phyloP scores from a whole-genome alignment of 2,797 vertebrate genomes.

The Corythornis leucogaster region DNA sequence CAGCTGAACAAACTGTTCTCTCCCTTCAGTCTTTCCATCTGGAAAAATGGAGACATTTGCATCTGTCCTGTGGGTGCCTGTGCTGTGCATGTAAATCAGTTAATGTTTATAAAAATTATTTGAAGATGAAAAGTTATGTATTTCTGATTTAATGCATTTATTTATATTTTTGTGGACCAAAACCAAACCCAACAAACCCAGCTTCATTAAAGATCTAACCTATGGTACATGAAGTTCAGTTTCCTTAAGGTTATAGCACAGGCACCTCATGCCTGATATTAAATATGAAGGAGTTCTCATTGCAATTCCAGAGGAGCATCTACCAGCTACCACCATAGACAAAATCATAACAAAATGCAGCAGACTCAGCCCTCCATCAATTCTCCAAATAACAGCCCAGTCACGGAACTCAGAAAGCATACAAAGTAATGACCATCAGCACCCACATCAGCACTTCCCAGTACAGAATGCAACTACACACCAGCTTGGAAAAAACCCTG shows the following conservation, averaged over 20 bases:
- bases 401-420: background rate
- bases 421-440: background rate
- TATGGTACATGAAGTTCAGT: background rate
- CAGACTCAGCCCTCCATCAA: background rate
- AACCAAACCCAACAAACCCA: background rate
- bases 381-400: background rate
- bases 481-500: accelerated
- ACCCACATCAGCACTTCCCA: background rate
- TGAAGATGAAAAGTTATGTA: background rate
- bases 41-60: slow-evolving; percentile 40
- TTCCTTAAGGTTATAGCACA: background rate
- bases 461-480: background rate
- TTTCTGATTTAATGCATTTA: background rate
- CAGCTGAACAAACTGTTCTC: slow-evolving; percentile 32
- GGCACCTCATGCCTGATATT: background rate
- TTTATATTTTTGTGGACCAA: background rate
- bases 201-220: background rate
- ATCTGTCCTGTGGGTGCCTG: background rate
- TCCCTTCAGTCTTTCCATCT: slow-evolving; percentile 39
- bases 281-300: background rate
- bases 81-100: background rate
- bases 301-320: background rate
- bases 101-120: background rate
- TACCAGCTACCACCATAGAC: background rate
- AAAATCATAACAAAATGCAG: background rate